Conservation (phyloP, 1,140 invertebrate genomes). For the Dryas iulia region DNA sequence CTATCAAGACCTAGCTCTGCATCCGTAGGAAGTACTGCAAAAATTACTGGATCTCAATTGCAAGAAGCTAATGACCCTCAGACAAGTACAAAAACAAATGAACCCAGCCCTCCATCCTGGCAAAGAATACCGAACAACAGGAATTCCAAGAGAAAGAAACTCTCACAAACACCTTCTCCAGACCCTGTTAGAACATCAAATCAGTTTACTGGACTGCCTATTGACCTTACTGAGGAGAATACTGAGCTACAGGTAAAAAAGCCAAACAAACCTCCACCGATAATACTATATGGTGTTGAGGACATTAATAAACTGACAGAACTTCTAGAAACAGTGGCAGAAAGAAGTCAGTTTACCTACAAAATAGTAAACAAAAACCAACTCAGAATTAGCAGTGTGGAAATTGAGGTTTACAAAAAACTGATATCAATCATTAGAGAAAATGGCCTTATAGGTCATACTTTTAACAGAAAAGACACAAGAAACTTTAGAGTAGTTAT, state of each 20-base stretch:
- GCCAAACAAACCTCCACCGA: slow-evolving; percentile 20
- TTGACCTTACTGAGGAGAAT: background rate
- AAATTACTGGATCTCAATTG: too few relatives aligned
- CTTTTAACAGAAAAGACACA: slow-evolving; percentile 29
- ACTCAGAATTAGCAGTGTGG: slow-evolving; percentile 6
- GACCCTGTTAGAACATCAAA: too few relatives aligned
- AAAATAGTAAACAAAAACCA: slow-evolving; percentile 33
- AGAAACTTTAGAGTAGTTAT: slow-evolving; percentile 32
- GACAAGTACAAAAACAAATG: too few relatives aligned
- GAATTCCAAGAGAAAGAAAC: too few relatives aligned
- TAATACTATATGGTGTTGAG: slow-evolving; percentile 31
- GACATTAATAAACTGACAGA: slow-evolving; percentile 27
- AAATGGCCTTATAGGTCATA: slow-evolving; percentile 34
- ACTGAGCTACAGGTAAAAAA: background rate
- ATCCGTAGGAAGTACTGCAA: too few relatives aligned
- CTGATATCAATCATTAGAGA: slow-evolving; percentile 13
- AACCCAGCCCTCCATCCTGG: too few relatives aligned
- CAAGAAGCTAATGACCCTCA: too few relatives aligned
- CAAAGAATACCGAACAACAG: too few relatives aligned
- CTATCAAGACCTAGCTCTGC: too few relatives aligned
- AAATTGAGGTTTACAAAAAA: slow-evolving; percentile 23
- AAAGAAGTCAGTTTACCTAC: background rate
- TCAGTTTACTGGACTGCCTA: too few relatives aligned
- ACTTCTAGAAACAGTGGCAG: slow-evolving; percentile 12
- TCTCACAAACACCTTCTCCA: too few relatives aligned